Conservation (phyloP, 2,113 vertebrate species). For the Sterrhoptilus dennistouni region DNA sequence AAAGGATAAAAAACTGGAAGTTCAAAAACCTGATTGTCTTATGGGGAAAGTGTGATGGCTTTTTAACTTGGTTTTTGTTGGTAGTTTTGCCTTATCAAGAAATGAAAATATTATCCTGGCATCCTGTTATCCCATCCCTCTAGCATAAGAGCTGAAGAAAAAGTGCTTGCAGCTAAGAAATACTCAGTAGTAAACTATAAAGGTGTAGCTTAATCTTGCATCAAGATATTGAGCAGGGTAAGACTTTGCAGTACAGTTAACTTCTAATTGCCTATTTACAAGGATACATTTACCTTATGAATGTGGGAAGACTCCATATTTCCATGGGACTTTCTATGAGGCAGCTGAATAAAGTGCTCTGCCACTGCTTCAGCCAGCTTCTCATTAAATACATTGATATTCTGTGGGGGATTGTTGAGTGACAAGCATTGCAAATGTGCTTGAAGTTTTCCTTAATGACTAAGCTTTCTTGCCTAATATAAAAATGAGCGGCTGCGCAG, state of each 20-base stretch:
- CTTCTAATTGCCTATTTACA: neutral
- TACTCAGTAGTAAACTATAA: neutral
- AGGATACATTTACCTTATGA: neutral
- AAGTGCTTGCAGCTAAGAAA: neutral
- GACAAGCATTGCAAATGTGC: slow-evolving; percentile 42
- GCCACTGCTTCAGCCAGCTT: neutral
- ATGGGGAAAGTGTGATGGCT: neutral
- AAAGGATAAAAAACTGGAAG: neutral
- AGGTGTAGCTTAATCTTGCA: neutral
- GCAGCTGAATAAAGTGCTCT: neutral
- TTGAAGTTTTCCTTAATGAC: slow-evolving; percentile 49
- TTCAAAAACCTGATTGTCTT: neutral
- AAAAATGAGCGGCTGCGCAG: slow-evolving; percentile 33
- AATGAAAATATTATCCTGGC: neutral
- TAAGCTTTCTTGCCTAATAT: slow-evolving; percentile 46
- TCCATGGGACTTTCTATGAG: neutral
- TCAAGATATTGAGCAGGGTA: neutral
- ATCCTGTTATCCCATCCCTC: neutral
- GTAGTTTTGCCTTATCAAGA: neutral
- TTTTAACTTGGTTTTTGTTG: neutral
- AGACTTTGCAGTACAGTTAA: neutral
- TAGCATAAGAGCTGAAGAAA: neutral
- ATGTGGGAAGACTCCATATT: neutral
- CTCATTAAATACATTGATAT: neutral
- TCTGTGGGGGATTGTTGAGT: slow-evolving; percentile 25